phyloP scores from a whole-genome alignment of 2,797 vertebrate species.

The Anabas testudineus region DNA sequence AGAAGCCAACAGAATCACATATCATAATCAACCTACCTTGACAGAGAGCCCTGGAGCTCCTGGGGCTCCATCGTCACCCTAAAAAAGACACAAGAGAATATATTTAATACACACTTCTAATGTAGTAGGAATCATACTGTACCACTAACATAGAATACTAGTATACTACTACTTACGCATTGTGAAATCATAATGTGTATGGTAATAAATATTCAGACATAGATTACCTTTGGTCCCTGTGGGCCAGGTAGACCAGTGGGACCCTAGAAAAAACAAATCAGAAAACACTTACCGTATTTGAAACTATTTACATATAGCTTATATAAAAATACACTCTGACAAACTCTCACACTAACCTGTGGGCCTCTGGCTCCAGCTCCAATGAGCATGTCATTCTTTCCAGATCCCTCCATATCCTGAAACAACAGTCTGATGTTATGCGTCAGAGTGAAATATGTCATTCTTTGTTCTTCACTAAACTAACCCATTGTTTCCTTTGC shows the following conservation, averaged over 20 bases:
- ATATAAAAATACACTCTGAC: background rate
- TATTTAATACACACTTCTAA: background rate
- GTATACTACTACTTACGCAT: no score
- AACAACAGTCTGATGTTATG: conserved; percentile 3
- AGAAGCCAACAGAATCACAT: no score
- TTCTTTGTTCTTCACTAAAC: background rate
- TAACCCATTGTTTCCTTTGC: no score
- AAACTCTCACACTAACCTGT: conserved; percentile 78
- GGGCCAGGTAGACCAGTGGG: conserved; percentile 74
- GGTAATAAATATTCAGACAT: background rate
- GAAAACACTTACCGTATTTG: background rate
- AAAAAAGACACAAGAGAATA: conserved; percentile 27
- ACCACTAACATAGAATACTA: background rate
- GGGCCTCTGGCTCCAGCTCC: conserved; percentile 69
- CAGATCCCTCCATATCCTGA: conserved; percentile 92
- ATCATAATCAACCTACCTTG: conserved; percentile 73
- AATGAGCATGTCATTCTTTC: conserved; percentile 71
- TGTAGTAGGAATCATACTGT: background rate
- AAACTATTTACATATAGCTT: background rate
- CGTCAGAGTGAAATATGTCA: background rate
- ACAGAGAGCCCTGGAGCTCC: conserved; percentile 80
- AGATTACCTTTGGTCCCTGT: conserved; percentile 81
- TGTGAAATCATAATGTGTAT: background rate
- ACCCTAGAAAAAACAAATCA: conserved; percentile 66
- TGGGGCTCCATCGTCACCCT: conserved; percentile 82